Conservation (phyloP, 2,113 vertebrate species). For the Apodemus speciosus region DNA sequence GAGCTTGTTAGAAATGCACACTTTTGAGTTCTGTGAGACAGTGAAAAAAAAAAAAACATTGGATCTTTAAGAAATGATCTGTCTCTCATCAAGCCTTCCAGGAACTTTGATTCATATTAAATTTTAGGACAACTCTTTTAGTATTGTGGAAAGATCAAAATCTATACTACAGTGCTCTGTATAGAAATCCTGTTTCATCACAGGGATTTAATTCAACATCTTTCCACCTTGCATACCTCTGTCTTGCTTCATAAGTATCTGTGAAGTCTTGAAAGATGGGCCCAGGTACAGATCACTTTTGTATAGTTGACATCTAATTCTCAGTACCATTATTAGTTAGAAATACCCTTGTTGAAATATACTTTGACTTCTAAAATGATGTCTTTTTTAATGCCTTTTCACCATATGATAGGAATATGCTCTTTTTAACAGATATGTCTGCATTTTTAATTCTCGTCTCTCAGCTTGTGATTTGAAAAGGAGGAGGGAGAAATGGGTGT, state of each 20-base stretch:
- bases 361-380: not conserved
- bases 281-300: not conserved
- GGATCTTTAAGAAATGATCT: not conserved
- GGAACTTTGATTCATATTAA: not conserved
- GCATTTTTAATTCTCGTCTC: not conserved
- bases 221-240: not conserved
- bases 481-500: not conserved
- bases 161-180: not conserved
- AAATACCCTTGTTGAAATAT: conserved; percentile 23
- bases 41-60: not conserved
- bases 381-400: conserved; percentile 16
- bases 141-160: not conserved
- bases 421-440: not conserved
- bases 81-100: not conserved
- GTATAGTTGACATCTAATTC: not conserved
- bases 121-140: not conserved
- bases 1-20: not conserved
- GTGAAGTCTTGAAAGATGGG: not conserved
- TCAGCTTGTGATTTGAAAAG: not conserved
- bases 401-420: not conserved
- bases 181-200: not conserved
- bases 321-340: not conserved
- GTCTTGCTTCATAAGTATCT: not conserved
- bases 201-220: not conserved
- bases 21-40: not conserved